phyloP scores from a whole-genome alignment of 2,113 vertebrate genomes.

The Platichthys stellatus region DNA sequence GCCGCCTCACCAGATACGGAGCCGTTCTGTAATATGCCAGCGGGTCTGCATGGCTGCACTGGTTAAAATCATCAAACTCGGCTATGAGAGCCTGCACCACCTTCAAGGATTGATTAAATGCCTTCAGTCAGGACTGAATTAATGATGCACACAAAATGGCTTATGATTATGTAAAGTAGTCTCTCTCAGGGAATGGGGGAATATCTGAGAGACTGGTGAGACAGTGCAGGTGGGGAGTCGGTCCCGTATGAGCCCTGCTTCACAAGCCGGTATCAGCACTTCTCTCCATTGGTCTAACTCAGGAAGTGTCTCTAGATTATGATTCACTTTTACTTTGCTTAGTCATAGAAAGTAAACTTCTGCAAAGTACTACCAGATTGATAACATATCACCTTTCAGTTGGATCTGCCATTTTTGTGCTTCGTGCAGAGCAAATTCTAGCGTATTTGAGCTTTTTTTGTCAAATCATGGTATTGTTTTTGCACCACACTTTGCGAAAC shows the following conservation, averaged over 20 bases:
- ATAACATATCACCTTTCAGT: slow-evolving; percentile 35
- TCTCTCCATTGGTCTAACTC: slow-evolving; percentile 18
- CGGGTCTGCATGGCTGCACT: slow-evolving; percentile 43
- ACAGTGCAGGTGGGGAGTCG: slow-evolving; percentile 50
- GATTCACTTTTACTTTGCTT: slow-evolving; percentile 24
- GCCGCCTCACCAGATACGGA: slow-evolving; percentile 32
- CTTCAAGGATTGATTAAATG: slow-evolving; percentile 70
- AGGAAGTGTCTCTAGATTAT: slow-evolving; percentile 12
- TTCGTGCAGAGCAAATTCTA: slow-evolving; percentile 14
- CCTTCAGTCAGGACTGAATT: slow-evolving; percentile 69
- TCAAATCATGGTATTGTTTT: slow-evolving; percentile 28
- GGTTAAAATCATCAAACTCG: slow-evolving; percentile 56
- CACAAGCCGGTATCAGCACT: slow-evolving; percentile 42
- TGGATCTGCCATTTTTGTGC: slow-evolving; percentile 49
- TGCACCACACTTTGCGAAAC: slow-evolving; percentile 5
- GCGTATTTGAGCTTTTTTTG: not conserved
- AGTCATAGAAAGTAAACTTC: slow-evolving; percentile 36
- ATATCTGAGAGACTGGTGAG: slow-evolving; percentile 45
- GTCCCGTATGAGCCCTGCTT: slow-evolving; percentile 38
- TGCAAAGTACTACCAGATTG: slow-evolving; percentile 20
- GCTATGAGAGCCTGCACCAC: slow-evolving; percentile 34
- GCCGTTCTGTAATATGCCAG: slow-evolving; percentile 43
- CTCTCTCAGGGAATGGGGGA: slow-evolving; percentile 41
- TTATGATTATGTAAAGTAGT: slow-evolving; percentile 76
- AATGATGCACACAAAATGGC: slow-evolving; percentile 72